Percentiles rank a stretch among this genome's conserved stretches.
Evolutionary conservation across 2,113 vertebrate genomes (phyloP).

Genomic region (Orycteropus afer): DNA sequence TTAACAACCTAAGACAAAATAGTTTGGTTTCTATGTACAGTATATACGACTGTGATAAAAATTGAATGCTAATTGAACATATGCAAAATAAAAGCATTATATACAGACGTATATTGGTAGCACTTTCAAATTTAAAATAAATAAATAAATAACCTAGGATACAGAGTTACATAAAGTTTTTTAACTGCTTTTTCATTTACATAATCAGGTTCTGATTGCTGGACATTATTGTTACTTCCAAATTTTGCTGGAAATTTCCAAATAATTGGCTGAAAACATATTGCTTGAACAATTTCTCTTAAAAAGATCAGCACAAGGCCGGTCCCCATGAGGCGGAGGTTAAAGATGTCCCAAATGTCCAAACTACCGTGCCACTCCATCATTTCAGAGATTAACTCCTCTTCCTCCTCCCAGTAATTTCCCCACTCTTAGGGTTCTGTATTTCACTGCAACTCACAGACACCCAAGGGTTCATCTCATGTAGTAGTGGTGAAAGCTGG

Average conservation of each 20-base stretch:
- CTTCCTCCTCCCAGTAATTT: too few relatives aligned
- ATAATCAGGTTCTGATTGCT: background rate
- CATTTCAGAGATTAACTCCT: too few relatives aligned
- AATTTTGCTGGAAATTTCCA: constrained; percentile 1
- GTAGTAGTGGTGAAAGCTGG: too few relatives aligned
- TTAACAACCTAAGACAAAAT: background rate
- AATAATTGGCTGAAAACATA: constrained; percentile 13
- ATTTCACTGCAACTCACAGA: too few relatives aligned
- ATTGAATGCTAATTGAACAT: background rate
- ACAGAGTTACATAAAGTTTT: background rate
- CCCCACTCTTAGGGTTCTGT: too few relatives aligned
- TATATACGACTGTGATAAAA: constrained; percentile 2
- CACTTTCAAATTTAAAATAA: constrained; percentile 36
- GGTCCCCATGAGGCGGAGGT: too few relatives aligned
- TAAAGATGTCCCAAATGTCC: too few relatives aligned
- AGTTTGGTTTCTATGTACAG: background rate
- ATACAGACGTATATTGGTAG: background rate
- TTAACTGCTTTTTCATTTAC: background rate
- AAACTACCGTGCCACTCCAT: too few relatives aligned
- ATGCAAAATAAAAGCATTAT: constrained; percentile 20
- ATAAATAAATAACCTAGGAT: background rate
- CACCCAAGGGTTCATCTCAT: too few relatives aligned
- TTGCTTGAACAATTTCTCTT: too few relatives aligned
- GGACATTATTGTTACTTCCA: background rate
- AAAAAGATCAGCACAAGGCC: too few relatives aligned